phyloP scores from a whole-genome alignment of 2,888 invertebrate genomes.

The Colostygia pectinataria region DNA sequence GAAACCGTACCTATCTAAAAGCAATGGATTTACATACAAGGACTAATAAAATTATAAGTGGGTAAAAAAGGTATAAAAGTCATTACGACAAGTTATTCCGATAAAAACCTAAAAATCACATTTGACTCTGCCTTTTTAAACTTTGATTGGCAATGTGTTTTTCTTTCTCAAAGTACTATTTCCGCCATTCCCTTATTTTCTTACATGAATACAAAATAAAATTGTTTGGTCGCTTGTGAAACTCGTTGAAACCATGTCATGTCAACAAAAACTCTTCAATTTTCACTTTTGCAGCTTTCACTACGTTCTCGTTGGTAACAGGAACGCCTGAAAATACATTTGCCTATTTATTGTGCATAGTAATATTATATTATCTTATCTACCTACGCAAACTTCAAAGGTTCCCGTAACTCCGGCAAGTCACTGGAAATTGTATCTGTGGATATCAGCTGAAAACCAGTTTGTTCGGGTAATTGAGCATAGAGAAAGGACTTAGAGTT shows the following conservation, averaged over 20 bases:
- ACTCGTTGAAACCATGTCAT: conserved; percentile 34
- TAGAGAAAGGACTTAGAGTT: no score
- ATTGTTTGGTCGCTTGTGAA: conserved; percentile 1
- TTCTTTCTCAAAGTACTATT: no score
- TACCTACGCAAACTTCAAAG: conserved; percentile 13
- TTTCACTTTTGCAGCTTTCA: conserved; percentile 46
- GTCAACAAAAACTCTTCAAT: conserved; percentile 49
- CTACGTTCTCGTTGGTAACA: conserved; percentile 49
- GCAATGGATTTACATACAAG: conserved; percentile 64
- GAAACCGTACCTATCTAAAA: conserved; percentile 48
- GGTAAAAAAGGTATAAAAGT: no score
- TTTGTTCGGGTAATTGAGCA: conserved; percentile 10
- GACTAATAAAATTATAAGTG: no score
- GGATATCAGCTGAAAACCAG: conserved; percentile 7
- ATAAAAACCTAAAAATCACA: no score
- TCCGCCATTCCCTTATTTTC: no score
- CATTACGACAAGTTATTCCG: no score
- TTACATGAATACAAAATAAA: no score
- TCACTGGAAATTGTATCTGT: conserved; percentile 11
- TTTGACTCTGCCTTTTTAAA: no score
- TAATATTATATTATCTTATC: no score
- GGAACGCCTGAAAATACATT: conserved; percentile 47
- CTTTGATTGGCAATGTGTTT: no score
- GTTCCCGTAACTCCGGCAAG: conserved; percentile 4
- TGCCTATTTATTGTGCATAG: neutral